These are phyloP conservation scores for Lepidonotus clava DNA, from an alignment of 2,888 invertebrate genomes.

Conservation along the genomic window DNA sequence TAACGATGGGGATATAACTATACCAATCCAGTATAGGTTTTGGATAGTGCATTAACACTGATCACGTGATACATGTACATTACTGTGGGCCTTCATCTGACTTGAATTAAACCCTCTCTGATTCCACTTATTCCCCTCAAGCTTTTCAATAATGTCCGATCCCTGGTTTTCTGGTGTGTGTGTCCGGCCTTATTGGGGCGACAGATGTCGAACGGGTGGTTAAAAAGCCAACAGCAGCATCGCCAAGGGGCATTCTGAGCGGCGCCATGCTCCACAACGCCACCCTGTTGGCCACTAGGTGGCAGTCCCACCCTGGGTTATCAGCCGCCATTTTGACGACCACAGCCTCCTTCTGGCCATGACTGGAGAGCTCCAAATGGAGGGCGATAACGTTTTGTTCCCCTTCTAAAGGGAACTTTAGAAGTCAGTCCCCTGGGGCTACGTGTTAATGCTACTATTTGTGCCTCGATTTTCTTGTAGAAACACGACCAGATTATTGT, in stretches of 20 bases:
- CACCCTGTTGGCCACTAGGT: background rate
- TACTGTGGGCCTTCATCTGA: too few species aligned
- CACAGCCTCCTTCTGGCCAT: background rate
- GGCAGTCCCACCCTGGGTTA: background rate
- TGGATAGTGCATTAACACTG: too few species aligned
- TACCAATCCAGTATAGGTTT: too few species aligned
- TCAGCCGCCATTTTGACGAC: background rate
- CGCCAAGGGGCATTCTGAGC: background rate
- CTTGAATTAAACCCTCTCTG: too few species aligned
- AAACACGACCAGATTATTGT: slow-evolving; percentile 36
- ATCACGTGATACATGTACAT: too few species aligned
- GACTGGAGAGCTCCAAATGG: slow-evolving; percentile 3
- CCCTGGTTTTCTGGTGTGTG: too few species aligned
- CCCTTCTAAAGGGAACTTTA: background rate
- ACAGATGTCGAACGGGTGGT: background rate
- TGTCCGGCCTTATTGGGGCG: background rate
- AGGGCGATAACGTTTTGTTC: slow-evolving; percentile 7
- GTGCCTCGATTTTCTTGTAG: slow-evolving; percentile 37
- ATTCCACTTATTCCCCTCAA: too few species aligned
- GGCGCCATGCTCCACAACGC: background rate
- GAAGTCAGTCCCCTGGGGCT: background rate
- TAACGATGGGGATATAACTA: too few species aligned
- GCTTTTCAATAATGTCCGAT: too few species aligned
- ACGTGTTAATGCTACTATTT: slow-evolving; percentile 5
- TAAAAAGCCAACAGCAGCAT: background rate